A percentile compares a stretch with the other conserved stretches of the same genome.
Conservation (phyloP, 2,797 vertebrate species). For the Argentina silus region DNA sequence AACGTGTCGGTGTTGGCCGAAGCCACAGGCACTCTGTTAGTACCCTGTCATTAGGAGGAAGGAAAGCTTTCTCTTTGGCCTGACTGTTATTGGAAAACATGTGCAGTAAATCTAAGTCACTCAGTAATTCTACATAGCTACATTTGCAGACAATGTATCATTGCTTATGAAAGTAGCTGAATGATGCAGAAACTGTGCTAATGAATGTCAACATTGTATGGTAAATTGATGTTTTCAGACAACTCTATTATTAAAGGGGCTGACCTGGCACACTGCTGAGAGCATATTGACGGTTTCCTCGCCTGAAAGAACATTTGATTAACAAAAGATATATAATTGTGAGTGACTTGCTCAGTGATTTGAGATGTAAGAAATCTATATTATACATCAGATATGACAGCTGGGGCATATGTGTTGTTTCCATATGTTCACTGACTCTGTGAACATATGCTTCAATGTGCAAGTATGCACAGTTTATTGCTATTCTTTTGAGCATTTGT, state of each 20-base stretch:
- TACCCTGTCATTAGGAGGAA: background rate
- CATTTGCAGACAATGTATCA: too few species aligned
- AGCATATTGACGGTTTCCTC: background rate
- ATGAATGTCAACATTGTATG: background rate
- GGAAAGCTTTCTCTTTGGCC: background rate
- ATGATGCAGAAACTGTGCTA: background rate
- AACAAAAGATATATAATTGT: background rate
- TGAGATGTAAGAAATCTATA: background rate
- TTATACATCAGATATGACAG: background rate
- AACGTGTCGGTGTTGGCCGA: constrained; percentile 4
- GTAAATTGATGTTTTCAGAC: background rate
- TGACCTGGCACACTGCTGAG: background rate
- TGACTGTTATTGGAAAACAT: background rate
- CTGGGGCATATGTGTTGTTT: background rate
- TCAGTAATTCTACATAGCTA: too few species aligned
- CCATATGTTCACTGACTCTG: background rate
- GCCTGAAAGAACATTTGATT: background rate
- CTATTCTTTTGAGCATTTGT: background rate
- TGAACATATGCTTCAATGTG: background rate
- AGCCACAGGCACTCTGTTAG: constrained; percentile 28
- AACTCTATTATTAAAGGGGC: background rate
- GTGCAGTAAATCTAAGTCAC: too few species aligned
- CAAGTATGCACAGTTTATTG: background rate
- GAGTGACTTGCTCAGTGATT: background rate
- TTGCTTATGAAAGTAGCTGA: background rate